Conservation (phyloP, 2,113 vertebrate genomes). For the Centropus bengalensis region DNA sequence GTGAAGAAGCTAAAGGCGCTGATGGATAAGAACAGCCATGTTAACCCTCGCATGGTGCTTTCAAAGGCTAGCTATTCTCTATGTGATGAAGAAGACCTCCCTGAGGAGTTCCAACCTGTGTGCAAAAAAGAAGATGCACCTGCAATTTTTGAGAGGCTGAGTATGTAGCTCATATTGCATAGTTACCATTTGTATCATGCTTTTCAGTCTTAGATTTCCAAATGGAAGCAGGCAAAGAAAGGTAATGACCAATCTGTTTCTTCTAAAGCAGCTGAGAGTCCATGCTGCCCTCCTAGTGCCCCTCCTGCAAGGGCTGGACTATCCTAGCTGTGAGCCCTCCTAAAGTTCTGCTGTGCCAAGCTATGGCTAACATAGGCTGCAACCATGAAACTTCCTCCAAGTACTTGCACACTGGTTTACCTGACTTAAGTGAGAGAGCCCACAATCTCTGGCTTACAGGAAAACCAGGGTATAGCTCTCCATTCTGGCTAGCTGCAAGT, state of each 20-base stretch:
- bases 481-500: background rate
- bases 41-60: background rate
- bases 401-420: background rate
- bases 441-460: background rate
- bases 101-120: background rate
- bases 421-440: background rate
- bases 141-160: constrained; percentile 38
- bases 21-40: background rate
- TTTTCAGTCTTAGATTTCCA: background rate
- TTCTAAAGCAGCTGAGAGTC: background rate
- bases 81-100: constrained; percentile 28
- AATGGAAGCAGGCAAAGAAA: background rate
- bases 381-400: background rate
- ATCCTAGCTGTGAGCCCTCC: rapidly evolving
- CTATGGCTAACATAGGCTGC: background rate
- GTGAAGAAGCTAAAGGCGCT: constrained; percentile 61
- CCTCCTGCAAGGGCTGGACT: background rate
- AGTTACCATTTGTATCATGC: background rate
- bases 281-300: background rate
- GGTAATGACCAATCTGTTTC: rapidly evolving
- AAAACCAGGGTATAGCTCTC: background rate
- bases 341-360: background rate
- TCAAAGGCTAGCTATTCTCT: background rate
- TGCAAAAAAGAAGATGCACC: constrained; percentile 33
- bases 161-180: background rate